Base-by-base conservation (phyloP, 2,113 vertebrate genomes). In the Rhabdomys dilectus region DNA sequence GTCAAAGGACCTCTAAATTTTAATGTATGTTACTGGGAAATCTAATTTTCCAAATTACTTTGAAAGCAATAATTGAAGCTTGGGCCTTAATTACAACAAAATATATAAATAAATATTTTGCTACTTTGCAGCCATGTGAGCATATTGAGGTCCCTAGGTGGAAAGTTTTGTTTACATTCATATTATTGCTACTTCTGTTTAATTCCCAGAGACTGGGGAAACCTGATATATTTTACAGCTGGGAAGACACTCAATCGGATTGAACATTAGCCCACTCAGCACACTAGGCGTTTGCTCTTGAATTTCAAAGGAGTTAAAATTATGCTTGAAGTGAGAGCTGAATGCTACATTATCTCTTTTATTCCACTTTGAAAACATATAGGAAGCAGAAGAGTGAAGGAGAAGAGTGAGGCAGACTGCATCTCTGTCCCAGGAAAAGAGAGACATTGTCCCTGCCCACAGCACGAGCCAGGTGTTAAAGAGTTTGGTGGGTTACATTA, bases 281-380 rank as follows among this genome's bases (percentile, higher is more conserved):
- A 78, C 39, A 87, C 72, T 9, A 45, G 45, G 60, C 13, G 2
- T 81, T 95, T 56, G 29, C 76, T 73, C 91, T 64, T 81, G 80
- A 51, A 87, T 91, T 92, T 92, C 96, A 92, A 91, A 90, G 73
- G 66, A 60, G 45, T 80, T 51, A 68, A 94, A 84, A 91, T 84
- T 58, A 56, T 22, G 68, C 91, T 86, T 45, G 36, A 96, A 73
- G 48, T 53, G 70, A 93, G 91, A 92, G 72, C 60, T 81, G 66
- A 93, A 87, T 2, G 36, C 86, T 34, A 73, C 73, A 70, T 76
- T 88, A 64, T 89, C 77, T 84, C 42, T 77, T 70, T 53, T 60
- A 95, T 91, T 93, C 93, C 42, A 82, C 39, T 73, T 77, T 73
- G 56, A 88, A 93, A 96, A 91, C 66, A 97, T 92, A 91, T n/a